These are phyloP conservation scores for Matsumyia berberina DNA, from an alignment of 2,888 invertebrate genomes.

Conservation along the genomic window DNA sequence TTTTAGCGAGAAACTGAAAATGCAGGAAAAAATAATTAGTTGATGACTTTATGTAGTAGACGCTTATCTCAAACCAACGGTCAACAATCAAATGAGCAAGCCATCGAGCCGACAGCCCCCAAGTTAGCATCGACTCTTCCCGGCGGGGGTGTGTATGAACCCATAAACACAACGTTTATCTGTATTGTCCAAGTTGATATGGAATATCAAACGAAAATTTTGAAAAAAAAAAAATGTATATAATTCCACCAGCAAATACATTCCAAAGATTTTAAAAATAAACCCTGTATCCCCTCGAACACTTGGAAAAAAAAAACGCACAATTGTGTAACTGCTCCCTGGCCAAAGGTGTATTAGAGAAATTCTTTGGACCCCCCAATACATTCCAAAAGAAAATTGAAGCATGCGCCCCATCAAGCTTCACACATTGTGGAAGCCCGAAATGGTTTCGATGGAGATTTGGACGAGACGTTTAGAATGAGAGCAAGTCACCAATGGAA, in stretches of 20 bases:
- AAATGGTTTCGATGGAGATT: slow-evolving; percentile 71
- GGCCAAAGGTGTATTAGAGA: slow-evolving; percentile 53
- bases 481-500: slow-evolving; percentile 51
- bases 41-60: slow-evolving; percentile 1
- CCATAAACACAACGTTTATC: slow-evolving; percentile 2
- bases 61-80: slow-evolving; percentile 66
- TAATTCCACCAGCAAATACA: slow-evolving; percentile 57
- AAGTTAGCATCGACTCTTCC: slow-evolving; percentile 49
- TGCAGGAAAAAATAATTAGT: slow-evolving; percentile 13
- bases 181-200: slow-evolving; percentile 48
- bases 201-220: slow-evolving; percentile 46
- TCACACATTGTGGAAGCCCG: slow-evolving; percentile 56
- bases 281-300: slow-evolving; percentile 44
- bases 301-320: slow-evolving; percentile 39
- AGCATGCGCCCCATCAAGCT: slow-evolving; percentile 52
- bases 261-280: slow-evolving; percentile 70
- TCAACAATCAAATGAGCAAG: slow-evolving; percentile 73
- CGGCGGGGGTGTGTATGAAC: slow-evolving; percentile 35
- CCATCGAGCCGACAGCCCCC: slow-evolving; percentile 22
- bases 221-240: slow-evolving; percentile 24
- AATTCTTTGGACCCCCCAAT: slow-evolving; percentile 54
- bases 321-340: slow-evolving; percentile 51
- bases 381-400: slow-evolving; percentile 37
- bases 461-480: slow-evolving; percentile 41
- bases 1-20: slow-evolving; percentile 5